phyloP scores from a whole-genome alignment of 1,140 invertebrate species.

The Trachelipus rathkii region DNA sequence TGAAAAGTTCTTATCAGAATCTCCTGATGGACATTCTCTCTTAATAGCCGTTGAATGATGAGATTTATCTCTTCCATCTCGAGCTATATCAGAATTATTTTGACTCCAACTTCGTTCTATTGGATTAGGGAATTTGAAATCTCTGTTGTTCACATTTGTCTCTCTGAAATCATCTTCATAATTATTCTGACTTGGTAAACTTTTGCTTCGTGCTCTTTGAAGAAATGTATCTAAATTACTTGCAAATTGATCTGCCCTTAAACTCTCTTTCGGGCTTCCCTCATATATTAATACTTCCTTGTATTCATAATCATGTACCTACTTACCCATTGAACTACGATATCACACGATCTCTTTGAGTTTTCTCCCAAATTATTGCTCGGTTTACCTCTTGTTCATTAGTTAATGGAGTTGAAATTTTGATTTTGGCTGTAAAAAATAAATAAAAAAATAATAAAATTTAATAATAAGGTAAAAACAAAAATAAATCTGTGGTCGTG shows the following conservation, averaged over 20 bases:
- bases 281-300: conserved; percentile 1
- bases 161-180: neutral
- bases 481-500: too few species aligned
- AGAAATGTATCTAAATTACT: neutral
- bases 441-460: too few species aligned
- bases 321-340: too few species aligned
- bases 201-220: neutral
- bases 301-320: too few species aligned
- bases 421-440: too few species aligned
- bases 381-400: too few species aligned
- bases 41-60: neutral
- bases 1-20: conserved; percentile 20
- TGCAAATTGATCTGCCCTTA: neutral
- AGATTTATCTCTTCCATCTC: conserved; percentile 5
- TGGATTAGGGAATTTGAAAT: neutral
- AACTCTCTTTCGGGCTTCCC: neutral
- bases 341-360: too few species aligned
- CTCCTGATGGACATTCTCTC: conserved; percentile 14
- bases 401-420: too few species aligned
- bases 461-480: too few species aligned
- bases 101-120: neutral
- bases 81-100: neutral
- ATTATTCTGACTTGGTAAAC: neutral
- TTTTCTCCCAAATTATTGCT: too few species aligned
- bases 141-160: neutral